A percentile compares a stretch with the other conserved stretches of the same genome.
Evolutionary conservation across 1,140 invertebrate genomes (phyloP).

Genomic region (Harpegnathos saltator): DNA sequence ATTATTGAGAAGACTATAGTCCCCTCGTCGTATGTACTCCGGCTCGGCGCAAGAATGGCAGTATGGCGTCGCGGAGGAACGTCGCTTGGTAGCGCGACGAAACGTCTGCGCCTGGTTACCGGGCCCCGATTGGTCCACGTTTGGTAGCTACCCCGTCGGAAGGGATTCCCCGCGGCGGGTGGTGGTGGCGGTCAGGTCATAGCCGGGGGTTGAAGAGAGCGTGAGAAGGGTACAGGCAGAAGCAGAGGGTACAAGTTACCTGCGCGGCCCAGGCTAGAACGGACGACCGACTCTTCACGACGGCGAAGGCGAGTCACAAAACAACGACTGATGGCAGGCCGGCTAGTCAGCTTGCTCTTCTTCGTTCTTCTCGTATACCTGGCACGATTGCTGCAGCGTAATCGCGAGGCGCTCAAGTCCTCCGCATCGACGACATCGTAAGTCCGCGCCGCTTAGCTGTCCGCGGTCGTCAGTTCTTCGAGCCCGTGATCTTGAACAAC

Average conservation of each 20-base stretch:
- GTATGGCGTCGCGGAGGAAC: conserved; percentile 60
- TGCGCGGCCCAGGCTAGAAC: background rate
- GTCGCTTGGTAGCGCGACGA: conserved; percentile 12
- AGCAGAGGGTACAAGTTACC: conserved; percentile 16
- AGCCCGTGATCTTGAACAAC: conserved; percentile 13
- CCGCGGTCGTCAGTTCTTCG: background rate
- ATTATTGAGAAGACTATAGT: conserved; percentile 71
- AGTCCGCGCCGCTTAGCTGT: background rate
- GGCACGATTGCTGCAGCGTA: conserved; percentile 56
- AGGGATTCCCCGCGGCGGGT: conserved; percentile 44
- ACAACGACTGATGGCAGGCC: conserved; percentile 58
- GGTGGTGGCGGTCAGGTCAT: conserved; percentile 49
- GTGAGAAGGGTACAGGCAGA: background rate
- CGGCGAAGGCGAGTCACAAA: conserved; percentile 7
- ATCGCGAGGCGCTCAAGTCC: conserved; percentile 43
- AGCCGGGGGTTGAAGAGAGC: background rate
- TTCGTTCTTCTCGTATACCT: conserved; percentile 55
- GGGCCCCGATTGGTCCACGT: conserved; percentile 82
- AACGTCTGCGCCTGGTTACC: conserved; percentile 77
- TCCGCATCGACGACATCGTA: conserved; percentile 42
- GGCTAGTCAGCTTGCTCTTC: conserved; percentile 63
- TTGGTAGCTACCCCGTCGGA: conserved; percentile 63
- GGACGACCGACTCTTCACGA: conserved; percentile 8
- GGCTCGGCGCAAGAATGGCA: conserved; percentile 50
- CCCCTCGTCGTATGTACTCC: conserved; percentile 20